These are phyloP conservation scores for Perizoma affinitatum DNA, from an alignment of 2,888 invertebrate genomes.

Conservation along the genomic window DNA sequence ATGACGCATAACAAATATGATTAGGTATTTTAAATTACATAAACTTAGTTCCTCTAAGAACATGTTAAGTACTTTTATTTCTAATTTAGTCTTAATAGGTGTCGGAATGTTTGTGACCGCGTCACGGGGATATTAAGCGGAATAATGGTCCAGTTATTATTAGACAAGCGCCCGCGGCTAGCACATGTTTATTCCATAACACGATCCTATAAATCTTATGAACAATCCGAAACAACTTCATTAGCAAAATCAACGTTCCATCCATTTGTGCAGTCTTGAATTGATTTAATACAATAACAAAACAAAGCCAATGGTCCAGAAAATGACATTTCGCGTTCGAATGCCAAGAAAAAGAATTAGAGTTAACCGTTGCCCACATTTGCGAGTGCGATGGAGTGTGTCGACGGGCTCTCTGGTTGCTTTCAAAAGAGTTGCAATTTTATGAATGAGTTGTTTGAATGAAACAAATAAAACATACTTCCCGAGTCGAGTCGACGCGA, in stretches of 20 bases:
- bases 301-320: slow-evolving; percentile 46
- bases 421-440: slow-evolving; percentile 74
- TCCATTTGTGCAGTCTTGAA: slow-evolving; percentile 50
- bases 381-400: slow-evolving; percentile 64
- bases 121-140: slow-evolving; percentile 65
- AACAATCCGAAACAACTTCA: slow-evolving; percentile 75
- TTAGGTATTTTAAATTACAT: slow-evolving; percentile 25
- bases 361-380: slow-evolving; percentile 53
- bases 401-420: slow-evolving; percentile 65
- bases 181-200: slow-evolving; percentile 71
- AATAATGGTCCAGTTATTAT: slow-evolving; percentile 72
- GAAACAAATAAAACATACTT: slow-evolving; percentile 74
- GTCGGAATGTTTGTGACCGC: slow-evolving; percentile 61
- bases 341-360: slow-evolving; percentile 50
- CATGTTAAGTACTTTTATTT: slow-evolving; percentile 43
- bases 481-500: slow-evolving; percentile 56
- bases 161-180: slow-evolving; percentile 66
- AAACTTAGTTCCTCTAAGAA: slow-evolving; percentile 30
- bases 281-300: slow-evolving; percentile 53
- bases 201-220: slow-evolving; percentile 68
- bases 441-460: slow-evolving; percentile 82
- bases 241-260: slow-evolving; percentile 65
- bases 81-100: slow-evolving; percentile 55
- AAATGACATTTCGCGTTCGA: slow-evolving; percentile 48
- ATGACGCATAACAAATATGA: slow-evolving; percentile 36